A percentile compares a stretch with the other conserved stretches of the same genome.
Evolutionary conservation across 2,797 vertebrate species (phyloP).

Genomic region (Merluccius polli): DNA sequence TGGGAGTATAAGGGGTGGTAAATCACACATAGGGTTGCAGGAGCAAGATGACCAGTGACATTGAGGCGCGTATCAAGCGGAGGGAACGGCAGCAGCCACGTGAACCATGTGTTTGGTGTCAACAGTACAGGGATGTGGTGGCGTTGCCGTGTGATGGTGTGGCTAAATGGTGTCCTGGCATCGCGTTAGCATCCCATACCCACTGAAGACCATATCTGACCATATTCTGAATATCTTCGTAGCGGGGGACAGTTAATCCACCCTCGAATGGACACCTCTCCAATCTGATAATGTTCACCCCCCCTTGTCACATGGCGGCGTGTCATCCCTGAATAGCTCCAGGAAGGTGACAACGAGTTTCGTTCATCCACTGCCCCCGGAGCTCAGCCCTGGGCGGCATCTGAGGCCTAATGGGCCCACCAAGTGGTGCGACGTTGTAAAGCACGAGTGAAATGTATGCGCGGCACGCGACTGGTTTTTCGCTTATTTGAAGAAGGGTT

Average conservation of each 20-base stretch:
- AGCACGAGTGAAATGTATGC: too few species aligned
- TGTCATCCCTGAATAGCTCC: neutral
- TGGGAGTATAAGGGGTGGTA: neutral
- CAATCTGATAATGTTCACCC: neutral
- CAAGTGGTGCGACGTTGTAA: neutral
- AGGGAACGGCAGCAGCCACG: neutral
- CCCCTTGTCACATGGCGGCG: neutral
- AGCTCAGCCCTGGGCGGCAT: neutral
- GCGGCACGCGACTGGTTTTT: too few species aligned
- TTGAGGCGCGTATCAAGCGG: neutral
- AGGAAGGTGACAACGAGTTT: neutral
- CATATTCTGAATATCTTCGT: neutral
- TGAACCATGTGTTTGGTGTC: neutral
- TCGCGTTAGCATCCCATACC: neutral
- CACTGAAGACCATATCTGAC: constrained; percentile 1
- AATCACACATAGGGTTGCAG: neutral
- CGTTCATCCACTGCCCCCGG: neutral
- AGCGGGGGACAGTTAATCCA: neutral
- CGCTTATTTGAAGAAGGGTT: too few species aligned
- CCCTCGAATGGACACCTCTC: neutral
- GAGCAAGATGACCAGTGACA: neutral
- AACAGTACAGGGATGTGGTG: neutral
- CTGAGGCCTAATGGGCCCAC: neutral
- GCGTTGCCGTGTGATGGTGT: neutral
- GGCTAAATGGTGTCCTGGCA: neutral